A percentile compares a stretch with the other conserved stretches of the same genome.
These are phyloP conservation scores for Lacerta viridis DNA, from an alignment of 2,797 vertebrate species.

Conservation along the genomic window DNA sequence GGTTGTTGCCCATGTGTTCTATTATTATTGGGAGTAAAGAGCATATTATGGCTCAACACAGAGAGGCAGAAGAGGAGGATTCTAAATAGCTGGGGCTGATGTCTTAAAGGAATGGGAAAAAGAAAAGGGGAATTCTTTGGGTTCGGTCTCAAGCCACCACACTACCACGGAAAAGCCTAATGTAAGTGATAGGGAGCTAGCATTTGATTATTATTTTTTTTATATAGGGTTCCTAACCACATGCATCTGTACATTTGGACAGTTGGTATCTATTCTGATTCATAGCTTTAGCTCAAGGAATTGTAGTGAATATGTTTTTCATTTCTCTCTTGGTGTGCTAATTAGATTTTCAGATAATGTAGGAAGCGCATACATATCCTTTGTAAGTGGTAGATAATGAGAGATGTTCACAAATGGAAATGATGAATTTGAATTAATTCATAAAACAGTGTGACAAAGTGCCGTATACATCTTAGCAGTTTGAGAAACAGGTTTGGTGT, in stretches of 20 bases:
- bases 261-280: background rate
- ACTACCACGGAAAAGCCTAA: background rate
- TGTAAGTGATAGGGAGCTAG: background rate
- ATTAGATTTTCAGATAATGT: background rate
- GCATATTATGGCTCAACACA: background rate
- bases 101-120: background rate
- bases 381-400: constrained; percentile 9
- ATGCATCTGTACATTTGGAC: background rate
- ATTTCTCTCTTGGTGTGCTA: background rate
- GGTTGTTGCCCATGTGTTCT: background rate
- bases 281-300: background rate
- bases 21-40: background rate
- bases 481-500: constrained; percentile 49
- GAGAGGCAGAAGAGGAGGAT: too few relatives aligned
- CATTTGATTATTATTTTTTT: background rate
- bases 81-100: background rate
- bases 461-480: constrained; percentile 47
- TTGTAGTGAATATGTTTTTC: background rate
- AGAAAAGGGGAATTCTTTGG: background rate
- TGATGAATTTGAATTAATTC: constrained; percentile 28
- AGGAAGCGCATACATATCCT: background rate
- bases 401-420: background rate
- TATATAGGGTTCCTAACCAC: background rate
- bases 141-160: background rate
- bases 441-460: constrained; percentile 39